Base-by-base conservation (phyloP, 2,888 invertebrate species). In the Pantelozetes paolii region DNA sequence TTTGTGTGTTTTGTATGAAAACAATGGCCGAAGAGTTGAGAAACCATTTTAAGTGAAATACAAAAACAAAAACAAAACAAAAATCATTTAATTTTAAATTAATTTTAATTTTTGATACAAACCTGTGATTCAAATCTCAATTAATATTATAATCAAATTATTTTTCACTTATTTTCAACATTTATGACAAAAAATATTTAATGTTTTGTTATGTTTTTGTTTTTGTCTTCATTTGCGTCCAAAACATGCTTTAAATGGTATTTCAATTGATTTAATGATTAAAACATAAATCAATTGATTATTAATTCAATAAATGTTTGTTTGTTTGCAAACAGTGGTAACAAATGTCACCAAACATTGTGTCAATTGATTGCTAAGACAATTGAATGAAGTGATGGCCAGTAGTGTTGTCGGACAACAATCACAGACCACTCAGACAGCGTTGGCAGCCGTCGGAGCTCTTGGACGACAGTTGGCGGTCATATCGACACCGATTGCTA, bases 321-420 rank as follows among this genome's bases (percentile, higher is more conserved):
- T 36, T 36, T 36, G 36, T 36, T 20, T 50, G 2, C n/a, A n/a
- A 50, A 50, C 20, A 20, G n/a, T n/a, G n/a, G 6, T 20, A 50
- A 50, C 50, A 50, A 50, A 50, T 50, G 50, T 50, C 20, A 50
- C 50, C 50, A 50, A 50, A 50, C n/a, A 20, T 50, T 50, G 50
- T 20, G 50, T 8, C 50, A 50, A 50, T 50, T 20, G 50, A n/a
- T 50, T 50, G 50, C 20, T 20, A n/a, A n/a, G 20, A 45, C 15
- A 50, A 50, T 8, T n/a, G 50, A n/a, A n/a, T 18, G n/a, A 50
- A n/a, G n/a, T 20, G 50, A 50, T 50, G 50, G 15, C 50, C 50
- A 50, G 6, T 20, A 50, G n/a, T 20, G 18, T 20, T 50, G 20
- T 18, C 8, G 15, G 50, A n/a, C 50, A 50, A n/a, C 15, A 50